Evolutionary conservation across 2,797 vertebrate species (phyloP).

Genomic region (Gorsachius magnificus): DNA sequence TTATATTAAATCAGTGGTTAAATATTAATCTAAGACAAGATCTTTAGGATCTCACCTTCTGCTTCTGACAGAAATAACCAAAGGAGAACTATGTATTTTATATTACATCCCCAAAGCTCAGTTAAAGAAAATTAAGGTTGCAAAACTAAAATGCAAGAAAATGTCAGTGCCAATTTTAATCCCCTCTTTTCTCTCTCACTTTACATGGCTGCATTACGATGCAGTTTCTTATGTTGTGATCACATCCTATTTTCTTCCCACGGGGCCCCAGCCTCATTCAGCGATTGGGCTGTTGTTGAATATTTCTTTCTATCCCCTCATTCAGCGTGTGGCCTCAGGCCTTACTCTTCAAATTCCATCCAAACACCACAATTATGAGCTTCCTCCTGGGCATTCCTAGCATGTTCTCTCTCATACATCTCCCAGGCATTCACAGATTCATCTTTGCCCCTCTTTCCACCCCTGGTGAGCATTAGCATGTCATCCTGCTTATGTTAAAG

Average conservation of each 20-base stretch:
- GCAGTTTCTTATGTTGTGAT: slow-evolving; percentile 5
- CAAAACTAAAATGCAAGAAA: background rate
- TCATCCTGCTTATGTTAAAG: background rate
- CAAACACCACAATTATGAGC: slow-evolving; percentile 45
- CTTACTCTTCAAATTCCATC: slow-evolving; percentile 61
- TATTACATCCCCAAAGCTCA: background rate
- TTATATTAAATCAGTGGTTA: background rate
- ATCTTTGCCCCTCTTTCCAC: slow-evolving; percentile 24
- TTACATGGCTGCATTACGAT: background rate
- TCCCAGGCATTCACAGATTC: background rate
- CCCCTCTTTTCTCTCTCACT: background rate
- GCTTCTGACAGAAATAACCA: background rate
- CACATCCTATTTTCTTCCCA: slow-evolving; percentile 30
- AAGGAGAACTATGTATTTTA: background rate
- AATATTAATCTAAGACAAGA: background rate
- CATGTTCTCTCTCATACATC: slow-evolving; percentile 15
- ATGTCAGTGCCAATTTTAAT: background rate
- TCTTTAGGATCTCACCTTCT: background rate
- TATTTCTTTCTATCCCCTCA: slow-evolving; percentile 57
- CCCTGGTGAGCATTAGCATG: background rate
- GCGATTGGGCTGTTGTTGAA: background rate
- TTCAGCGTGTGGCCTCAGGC: slow-evolving; percentile 16
- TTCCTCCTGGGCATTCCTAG: slow-evolving; percentile 54
- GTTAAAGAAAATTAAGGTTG: background rate
- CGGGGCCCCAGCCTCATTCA: background rate